These are phyloP conservation scores for Lepus townsendii DNA, from an alignment of 2,797 vertebrate species.

Conservation along the genomic window DNA sequence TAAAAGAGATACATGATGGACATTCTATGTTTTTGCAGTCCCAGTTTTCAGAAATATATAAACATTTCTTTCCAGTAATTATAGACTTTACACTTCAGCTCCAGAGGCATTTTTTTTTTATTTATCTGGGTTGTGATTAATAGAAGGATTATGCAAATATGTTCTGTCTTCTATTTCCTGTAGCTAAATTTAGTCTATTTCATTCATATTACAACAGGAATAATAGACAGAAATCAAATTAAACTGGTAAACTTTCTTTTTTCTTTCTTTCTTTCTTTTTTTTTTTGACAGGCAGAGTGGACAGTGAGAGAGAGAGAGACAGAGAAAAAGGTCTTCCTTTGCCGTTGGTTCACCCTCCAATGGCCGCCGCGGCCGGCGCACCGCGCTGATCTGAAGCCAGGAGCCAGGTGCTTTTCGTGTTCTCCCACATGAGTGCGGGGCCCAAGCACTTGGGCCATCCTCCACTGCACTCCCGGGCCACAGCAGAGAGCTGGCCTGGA, in stretches of 20 bases:
- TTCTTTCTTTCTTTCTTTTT: not conserved
- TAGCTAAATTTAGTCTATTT: not conserved
- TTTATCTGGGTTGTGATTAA: not conserved
- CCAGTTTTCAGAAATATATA: not conserved
- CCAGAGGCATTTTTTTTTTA: not conserved
- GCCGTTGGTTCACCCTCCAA: too few species aligned
- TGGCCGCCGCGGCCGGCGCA: too few species aligned
- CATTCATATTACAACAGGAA: not conserved
- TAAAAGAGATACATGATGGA: not conserved
- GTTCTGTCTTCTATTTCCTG: not conserved
- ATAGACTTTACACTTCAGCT: not conserved
- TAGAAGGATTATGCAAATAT: not conserved
- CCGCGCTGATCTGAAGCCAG: too few species aligned
- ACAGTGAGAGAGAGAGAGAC: too few species aligned
- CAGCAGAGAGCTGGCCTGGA: too few species aligned
- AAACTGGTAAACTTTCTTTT: not conserved
- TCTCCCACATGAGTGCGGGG: too few species aligned
- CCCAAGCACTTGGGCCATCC: too few species aligned
- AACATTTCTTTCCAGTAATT: not conserved
- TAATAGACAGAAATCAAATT: not conserved
- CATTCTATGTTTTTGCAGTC: not conserved
- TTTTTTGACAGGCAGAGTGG: too few species aligned
- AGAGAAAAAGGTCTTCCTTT: too few species aligned
- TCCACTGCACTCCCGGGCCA: too few species aligned
- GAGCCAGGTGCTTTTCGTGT: too few species aligned